Percentiles rank a stretch among this genome's conserved stretches.
phyloP scores from a whole-genome alignment of 64 coral and sea anemone species.

The Montipora efflorescens region DNA sequence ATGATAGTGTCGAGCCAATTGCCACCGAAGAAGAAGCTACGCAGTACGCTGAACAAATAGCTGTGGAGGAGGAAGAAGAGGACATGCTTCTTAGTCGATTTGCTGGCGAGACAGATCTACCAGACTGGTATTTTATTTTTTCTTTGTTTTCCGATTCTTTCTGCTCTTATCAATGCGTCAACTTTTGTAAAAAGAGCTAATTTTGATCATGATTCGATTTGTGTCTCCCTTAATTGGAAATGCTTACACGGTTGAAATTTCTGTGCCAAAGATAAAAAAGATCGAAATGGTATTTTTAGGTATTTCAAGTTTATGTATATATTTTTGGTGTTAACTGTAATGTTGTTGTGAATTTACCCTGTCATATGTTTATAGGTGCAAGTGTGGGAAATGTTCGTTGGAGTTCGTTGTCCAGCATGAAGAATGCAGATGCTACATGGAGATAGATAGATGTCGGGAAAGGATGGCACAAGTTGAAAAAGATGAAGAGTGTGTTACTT shows the following conservation, averaged over 20 bases:
- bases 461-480: no score
- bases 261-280: conserved; percentile 3
- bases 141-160: neutral
- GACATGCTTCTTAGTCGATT: conserved; percentile 5
- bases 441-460: no score
- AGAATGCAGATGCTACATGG: no score
- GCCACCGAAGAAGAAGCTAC: conserved; percentile 19
- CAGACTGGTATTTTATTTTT: neutral
- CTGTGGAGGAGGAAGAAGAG: conserved; percentile 3
- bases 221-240: neutral
- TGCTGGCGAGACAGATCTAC: neutral
- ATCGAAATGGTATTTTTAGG: neutral
- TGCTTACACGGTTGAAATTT: neutral
- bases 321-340: neutral
- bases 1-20: conserved; percentile 8
- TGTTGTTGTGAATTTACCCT: neutral
- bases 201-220: no score
- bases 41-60: neutral
- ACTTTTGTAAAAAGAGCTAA: neutral
- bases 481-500: no score
- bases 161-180: neutral
- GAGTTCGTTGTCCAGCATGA: no score
- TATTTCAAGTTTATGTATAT: neutral
- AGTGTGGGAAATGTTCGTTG: no score
- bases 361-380: no score